Base-by-base conservation (phyloP, 1,140 invertebrate genomes). In the Pygmarrhopalites habei region DNA sequence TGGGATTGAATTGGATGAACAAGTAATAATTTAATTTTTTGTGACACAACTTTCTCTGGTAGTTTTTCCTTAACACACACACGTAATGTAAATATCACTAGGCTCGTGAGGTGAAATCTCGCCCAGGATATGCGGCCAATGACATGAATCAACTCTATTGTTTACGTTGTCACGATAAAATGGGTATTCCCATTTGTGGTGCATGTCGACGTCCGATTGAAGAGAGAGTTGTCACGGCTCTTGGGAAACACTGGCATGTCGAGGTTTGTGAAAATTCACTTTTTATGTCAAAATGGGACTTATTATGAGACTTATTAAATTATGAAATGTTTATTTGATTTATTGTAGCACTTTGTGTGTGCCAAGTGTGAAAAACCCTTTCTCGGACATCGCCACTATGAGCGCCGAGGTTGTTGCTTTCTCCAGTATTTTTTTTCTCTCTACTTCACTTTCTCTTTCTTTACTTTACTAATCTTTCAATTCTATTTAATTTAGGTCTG, bases 301-400 rank as follows among this genome's bases (percentile, higher is more conserved):
- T 23, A 49, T 7, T 49, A 49, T 19, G 15, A 12, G 46, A 12
- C 7, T 49, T 49, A 49, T 23, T 49, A 49, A 49, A 19, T 59
- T n/a, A 59, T 39, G 35, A 10, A 7, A 39, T 39, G 7, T 7
- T 39, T 39, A 23, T 49, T 32, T 64, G 23, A 35, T 25, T 43
- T 55, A 57, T 78, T 80, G 21, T 73, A 92, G 85, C 96, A 99
- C 80, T 99, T 99, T 80, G 96, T 98, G 0, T 99, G 96, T 77
- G 95, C 95, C 64, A 97, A 98, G 78, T 99, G 96, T 78, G 97
- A 99, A 78, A 98, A 98, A 75, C 97, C 97, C 1, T 99, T 99
- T 80, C 83, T 98, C 73, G 97, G 97, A 0, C 93, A 97, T 79
- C 86, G 95, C 1, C 96, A 99, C 78, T 99, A 98, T 77, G 97